These are phyloP conservation scores for Centropyge bicolor DNA, from an alignment of 2,797 vertebrate genomes.

Conservation along the genomic window DNA sequence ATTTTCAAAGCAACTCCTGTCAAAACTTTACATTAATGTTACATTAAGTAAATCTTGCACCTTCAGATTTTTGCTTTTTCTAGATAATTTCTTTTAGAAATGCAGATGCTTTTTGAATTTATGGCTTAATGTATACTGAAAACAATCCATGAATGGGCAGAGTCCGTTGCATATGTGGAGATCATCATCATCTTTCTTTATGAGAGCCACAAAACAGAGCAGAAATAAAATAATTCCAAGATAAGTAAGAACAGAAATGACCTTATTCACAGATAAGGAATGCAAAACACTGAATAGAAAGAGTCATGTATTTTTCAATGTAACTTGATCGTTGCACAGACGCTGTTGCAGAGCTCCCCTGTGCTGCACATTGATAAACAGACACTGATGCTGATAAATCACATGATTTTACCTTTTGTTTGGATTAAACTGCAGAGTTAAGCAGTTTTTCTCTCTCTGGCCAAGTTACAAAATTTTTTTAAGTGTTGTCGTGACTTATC, in stretches of 20 bases:
- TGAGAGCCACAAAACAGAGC: not conserved
- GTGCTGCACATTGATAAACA: not conserved
- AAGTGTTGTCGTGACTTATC: not conserved
- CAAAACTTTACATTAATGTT: not conserved
- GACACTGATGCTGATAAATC: not conserved
- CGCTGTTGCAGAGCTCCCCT: not conserved
- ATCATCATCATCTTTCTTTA: conserved; percentile 9
- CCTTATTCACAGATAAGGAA: not conserved
- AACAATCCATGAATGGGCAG: conserved; percentile 7
- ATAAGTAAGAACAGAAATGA: not conserved
- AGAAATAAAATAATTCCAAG: not conserved
- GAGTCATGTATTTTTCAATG: not conserved
- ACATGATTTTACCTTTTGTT: not conserved
- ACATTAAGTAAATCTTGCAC: not conserved
- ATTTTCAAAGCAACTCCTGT: not conserved
- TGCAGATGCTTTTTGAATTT: not conserved
- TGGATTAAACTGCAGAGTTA: not conserved
- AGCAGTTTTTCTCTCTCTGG: not conserved
- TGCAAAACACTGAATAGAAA: not conserved
- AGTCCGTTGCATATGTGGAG: not conserved
- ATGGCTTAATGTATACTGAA: not conserved
- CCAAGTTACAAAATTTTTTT: conserved; percentile 29
- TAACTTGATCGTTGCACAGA: not conserved
- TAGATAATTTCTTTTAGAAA: not conserved
- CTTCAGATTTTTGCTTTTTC: not conserved